These are phyloP conservation scores for Homalodisca vitripennis DNA, from an alignment of 1,140 invertebrate species.

Conservation along the genomic window DNA sequence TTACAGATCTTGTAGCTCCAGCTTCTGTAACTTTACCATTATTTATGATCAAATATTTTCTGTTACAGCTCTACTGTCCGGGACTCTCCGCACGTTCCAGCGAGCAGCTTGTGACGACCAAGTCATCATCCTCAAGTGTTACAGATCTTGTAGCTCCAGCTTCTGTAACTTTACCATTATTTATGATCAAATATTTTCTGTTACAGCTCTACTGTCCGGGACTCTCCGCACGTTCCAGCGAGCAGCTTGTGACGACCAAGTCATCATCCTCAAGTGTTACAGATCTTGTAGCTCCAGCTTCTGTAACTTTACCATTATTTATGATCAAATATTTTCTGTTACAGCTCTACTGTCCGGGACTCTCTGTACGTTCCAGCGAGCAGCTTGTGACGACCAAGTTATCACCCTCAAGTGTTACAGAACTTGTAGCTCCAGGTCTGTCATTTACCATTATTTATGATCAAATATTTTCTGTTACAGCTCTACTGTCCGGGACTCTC, in stretches of 20 bases:
- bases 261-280: slow-evolving; percentile 81
- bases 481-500: slow-evolving; percentile 81
- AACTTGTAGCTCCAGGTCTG: slow-evolving; percentile 83
- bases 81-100: slow-evolving; percentile 85
- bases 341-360: slow-evolving; percentile 84
- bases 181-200: no score
- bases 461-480: slow-evolving; percentile 53
- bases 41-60: slow-evolving; percentile 12
- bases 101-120: slow-evolving; percentile 85
- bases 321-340: slow-evolving; percentile 35
- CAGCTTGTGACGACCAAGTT: slow-evolving; percentile 82
- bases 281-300: slow-evolving; percentile 83
- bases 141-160: slow-evolving; percentile 80
- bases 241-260: slow-evolving; percentile 82
- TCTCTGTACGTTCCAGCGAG: slow-evolving; percentile 81
- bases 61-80: slow-evolving; percentile 77
- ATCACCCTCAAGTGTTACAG: slow-evolving; percentile 79
- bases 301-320: background rate
- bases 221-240: slow-evolving; percentile 85
- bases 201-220: slow-evolving; percentile 77
- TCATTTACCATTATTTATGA: slow-evolving; percentile 64
- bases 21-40: no score
- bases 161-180: no score
- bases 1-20: slow-evolving; percentile 82
- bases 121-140: slow-evolving; percentile 78